phyloP scores from a whole-genome alignment of 1,140 invertebrate genomes.

The Adoxophyes honmai region DNA sequence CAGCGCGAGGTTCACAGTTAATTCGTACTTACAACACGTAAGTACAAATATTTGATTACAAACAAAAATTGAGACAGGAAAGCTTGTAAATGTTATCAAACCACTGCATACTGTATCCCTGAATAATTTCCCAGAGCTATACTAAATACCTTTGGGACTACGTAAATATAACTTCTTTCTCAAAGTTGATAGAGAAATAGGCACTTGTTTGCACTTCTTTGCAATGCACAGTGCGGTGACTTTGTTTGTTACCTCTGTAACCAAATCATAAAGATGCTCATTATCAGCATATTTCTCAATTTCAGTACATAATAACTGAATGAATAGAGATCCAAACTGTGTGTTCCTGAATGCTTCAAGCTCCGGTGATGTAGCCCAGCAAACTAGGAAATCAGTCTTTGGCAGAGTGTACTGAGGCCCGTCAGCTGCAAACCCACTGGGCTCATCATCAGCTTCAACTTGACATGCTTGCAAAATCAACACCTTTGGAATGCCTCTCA shows the following conservation, averaged over 20 bases:
- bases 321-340: slow-evolving; percentile 54
- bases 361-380: slow-evolving; percentile 62
- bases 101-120: too few relatives aligned
- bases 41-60: too few relatives aligned
- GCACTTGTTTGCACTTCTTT: slow-evolving; percentile 45
- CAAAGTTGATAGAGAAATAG: slow-evolving; percentile 53
- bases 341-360: slow-evolving; percentile 58
- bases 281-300: slow-evolving; percentile 34
- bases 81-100: too few relatives aligned
- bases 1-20: too few relatives aligned
- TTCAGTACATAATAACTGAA: slow-evolving; percentile 50
- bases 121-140: too few relatives aligned
- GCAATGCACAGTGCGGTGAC: slow-evolving; percentile 44
- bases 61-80: too few relatives aligned
- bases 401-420: slow-evolving; percentile 38
- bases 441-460: slow-evolving; percentile 35
- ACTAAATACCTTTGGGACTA: too few relatives aligned
- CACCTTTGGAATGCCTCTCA: slow-evolving; percentile 56
- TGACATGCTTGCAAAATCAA: slow-evolving; percentile 69
- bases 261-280: slow-evolving; percentile 58
- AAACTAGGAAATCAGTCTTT: slow-evolving; percentile 61
- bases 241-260: slow-evolving; percentile 50
- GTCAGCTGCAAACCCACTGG: slow-evolving; percentile 40
- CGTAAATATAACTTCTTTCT: slow-evolving; percentile 53
- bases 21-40: too few relatives aligned